Evolutionary conservation across 2,113 vertebrate species (phyloP), one percentile per base, ranked within the genome.

Genomic region (Archocentrus centrarchus): DNA sequence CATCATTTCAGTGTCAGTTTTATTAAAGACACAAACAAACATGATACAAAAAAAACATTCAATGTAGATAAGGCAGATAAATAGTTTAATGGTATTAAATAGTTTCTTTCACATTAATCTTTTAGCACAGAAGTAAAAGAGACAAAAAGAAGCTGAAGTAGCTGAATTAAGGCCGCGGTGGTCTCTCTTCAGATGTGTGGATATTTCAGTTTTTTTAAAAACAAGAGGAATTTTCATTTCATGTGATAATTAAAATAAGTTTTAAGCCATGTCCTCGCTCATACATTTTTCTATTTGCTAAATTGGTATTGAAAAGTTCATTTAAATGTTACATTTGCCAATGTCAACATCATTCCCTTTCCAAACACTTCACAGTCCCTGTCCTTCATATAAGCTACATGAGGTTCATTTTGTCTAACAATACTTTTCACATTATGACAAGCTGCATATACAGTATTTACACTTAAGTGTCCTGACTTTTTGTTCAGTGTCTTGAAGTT

Each of bases 51-150:
- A 37, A 53, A 79, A 68, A 86, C 39, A 82, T 37, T 75, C 15
- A 44, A 87, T n/a, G 55, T 82, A 77, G 39, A 80, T 88, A 80
- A 80, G 7, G 30, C 83, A 89, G 78, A 92, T 94, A 92, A 92
- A 93, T 93, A 94, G 7, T 79, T 37, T 83, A 50, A 62, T 77
- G 60, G 58, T 55, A 76, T 62, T 85, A 78, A 59, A 83, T 50
- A 73, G 61, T 77, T 85, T 90, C 20, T 32, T 95, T 94, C 92
- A 93, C 93, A 93, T 93, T 93, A 50, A 85, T 70, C 13, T 80
- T 64, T 50, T 27, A 88, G 77, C 89, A 77, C 50, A 83, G 24
- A 64, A 11, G 64, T 76, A 63, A 44, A 73, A 61, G 50, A 80
- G 37, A 55, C 41, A 9, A 55, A 2, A 62, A 17, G 22, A 9